Evolutionary conservation across 35 echinoderm and acorn worm species (phyloP), one percentile per base, ranked within the genome.

Genomic region (Acanthaster planci): DNA sequence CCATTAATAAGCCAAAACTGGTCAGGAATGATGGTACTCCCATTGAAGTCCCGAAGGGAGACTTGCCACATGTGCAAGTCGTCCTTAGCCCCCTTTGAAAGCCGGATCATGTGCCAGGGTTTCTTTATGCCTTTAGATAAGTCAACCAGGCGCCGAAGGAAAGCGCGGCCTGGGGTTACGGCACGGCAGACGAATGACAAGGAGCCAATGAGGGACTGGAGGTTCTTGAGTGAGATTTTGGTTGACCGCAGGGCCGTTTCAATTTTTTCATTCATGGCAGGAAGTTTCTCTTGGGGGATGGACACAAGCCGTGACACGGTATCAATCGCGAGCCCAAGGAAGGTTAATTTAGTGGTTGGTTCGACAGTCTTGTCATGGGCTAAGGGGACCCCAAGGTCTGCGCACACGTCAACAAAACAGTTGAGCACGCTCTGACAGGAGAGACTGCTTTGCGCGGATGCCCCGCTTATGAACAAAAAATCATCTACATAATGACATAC

Each of bases 401-500:
- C n/a, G 67, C 67, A 75, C 22, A 75, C 22, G 8, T 75, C 36
- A 27, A 27, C 67, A 75, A 75, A 75, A 34, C 67, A 75, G 7
- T 75, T 22, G 7, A 77, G 8, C 4, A 77, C 7, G 32, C 15
- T 6, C 7, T 34, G 37, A 34, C 76, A 77, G 30, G 32, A 15
- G 3, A 5, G 15, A 34, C 19, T 4, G 8, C 76, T 4, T 5
- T 18, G 8, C 19, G 14, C 76, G 36, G 23, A 9, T 5, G 76
- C 76, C 16, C 8, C 12, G 5, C 76, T 39, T 8, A 5, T 34
- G n/a, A 77, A 5, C 16, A 77, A 77, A 5, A 34, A 8, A 26
- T 77, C 76, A 34, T 77, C 76, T 39, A 77, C 42, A 34, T 34
- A 77, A 34, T 77, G 76, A 2, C 35, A 8, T 34, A 77, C 34